Percentiles rank a stretch among this genome's conserved stretches.
Evolutionary conservation across 35 echinoderm and acorn worm genomes (phyloP).

Genomic region (Holothuria glaberrima): DNA sequence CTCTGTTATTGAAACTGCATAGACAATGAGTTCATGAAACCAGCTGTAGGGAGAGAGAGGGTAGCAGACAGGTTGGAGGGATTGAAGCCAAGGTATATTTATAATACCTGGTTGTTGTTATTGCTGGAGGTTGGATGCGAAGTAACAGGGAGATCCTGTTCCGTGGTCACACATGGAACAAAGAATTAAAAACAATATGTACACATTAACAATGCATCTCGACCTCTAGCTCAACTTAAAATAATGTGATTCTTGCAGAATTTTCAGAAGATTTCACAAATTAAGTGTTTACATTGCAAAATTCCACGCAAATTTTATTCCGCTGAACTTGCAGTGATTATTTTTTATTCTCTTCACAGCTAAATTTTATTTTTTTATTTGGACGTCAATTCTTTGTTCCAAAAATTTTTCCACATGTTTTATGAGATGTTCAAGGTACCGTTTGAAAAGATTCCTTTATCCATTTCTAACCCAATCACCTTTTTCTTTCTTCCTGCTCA

Average conservation of each 20-base stretch:
- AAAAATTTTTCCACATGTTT: neutral
- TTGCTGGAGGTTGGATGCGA: constrained; percentile 41
- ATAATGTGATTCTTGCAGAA: too few species aligned
- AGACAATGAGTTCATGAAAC: neutral
- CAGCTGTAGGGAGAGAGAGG: neutral
- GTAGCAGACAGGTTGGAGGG: neutral
- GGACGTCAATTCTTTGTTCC: too few species aligned
- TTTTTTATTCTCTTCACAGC: too few species aligned
- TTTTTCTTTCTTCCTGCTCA: too few species aligned
- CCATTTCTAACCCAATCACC: too few species aligned
- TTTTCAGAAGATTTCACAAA: neutral
- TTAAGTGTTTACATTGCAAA: neutral
- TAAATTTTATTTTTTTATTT: too few species aligned
- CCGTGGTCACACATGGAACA: constrained; percentile 17
- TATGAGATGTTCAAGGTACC: too few species aligned
- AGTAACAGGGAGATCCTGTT: constrained; percentile 16
- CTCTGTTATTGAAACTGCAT: neutral
- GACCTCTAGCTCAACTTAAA: too few species aligned
- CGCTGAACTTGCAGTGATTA: too few species aligned
- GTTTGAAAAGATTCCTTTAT: too few species aligned
- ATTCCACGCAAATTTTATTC: too few species aligned
- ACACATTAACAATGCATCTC: too few species aligned
- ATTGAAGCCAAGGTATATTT: constrained; percentile 9
- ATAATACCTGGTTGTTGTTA: constrained; percentile 50
- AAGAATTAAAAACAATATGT: neutral